Base-by-base conservation (phyloP, 2,888 invertebrate species). In the Amiota communis region DNA sequence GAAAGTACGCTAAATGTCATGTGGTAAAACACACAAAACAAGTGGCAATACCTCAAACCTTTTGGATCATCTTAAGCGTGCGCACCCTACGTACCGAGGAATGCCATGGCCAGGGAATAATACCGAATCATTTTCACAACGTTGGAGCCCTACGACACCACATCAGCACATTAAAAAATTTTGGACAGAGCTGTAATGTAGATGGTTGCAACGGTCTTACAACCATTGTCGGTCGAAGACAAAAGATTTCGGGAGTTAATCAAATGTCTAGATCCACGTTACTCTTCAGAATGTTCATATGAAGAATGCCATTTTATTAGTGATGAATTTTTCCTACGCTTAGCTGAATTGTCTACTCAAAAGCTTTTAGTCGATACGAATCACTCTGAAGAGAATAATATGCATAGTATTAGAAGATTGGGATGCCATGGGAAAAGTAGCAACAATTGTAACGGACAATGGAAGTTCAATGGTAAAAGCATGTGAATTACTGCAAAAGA, bases 391-490 rank as follows among this genome's bases (percentile, higher is more conserved):
- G 72, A 71, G 23, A 76, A 76, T 51, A 74, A 13, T 76, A 63
- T 72, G 68, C 13, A 49, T 12, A 49, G 51, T 8, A 20, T 59
- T 75, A 46, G 2, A 69, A 10, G 64, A 76, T 63, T 74, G 72
- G 71, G 59, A 67, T 63, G 61, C 72, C 20, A 49, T 71, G n/a
- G 46, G 68, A 8, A 72, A 73, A 69, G 72, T 72, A 56, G 59
- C 57, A 20, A 68, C 17, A 49, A 72, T 74, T 49, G 72, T 73
- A 56, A 74, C 73, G 48, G 76, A 75, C 49, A 49, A 49, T 20
- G 73, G 71, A 17, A 73, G 72, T n/a, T 69, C 74, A 63, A 73
- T 76, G 74, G 59, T 73, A 56, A 76, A 76, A 61, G 74, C 73
- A 12, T 74, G 72, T 23, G 47, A 49, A 75, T n/a, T n/a, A n/a